Evolutionary conservation across 2,113 vertebrate genomes (phyloP).

Genomic region (human): DNA sequence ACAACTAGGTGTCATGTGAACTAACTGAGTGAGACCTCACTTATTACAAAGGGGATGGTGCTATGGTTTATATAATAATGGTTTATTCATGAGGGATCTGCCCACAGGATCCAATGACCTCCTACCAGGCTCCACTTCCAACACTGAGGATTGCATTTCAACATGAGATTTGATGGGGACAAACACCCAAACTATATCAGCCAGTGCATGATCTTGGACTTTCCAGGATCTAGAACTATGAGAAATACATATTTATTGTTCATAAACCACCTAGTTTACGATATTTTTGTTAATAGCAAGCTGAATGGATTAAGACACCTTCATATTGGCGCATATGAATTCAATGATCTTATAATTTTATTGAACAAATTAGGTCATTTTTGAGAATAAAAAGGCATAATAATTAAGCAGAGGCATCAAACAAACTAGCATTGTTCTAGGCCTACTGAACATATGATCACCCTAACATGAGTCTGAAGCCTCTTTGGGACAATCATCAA

Average conservation of each 20-base stretch:
- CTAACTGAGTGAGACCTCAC: too few species aligned
- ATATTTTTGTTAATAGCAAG: not conserved
- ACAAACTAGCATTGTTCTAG: not conserved
- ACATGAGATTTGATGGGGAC: too few species aligned
- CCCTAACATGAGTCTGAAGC: not conserved
- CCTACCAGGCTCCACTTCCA: too few species aligned
- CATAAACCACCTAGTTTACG: not conserved
- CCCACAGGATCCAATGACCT: too few species aligned
- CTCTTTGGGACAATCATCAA: not conserved
- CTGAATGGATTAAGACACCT: not conserved
- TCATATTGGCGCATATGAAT: not conserved
- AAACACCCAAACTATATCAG: too few species aligned
- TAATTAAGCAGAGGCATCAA: not conserved
- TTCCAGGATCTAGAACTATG: not conserved
- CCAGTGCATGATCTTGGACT: not conserved
- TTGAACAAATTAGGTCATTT: not conserved
- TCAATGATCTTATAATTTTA: not conserved
- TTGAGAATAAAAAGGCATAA: not conserved
- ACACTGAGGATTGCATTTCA: too few species aligned
- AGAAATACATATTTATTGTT: not conserved
- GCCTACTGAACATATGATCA: not conserved
- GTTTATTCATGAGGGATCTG: too few species aligned
- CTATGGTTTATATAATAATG: too few species aligned
- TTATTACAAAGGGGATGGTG: too few species aligned
- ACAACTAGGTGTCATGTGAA: too few species aligned